A percentile compares a stretch with the other conserved stretches of the same genome.
These are phyloP conservation scores for Edolisoma coerulescens DNA, from an alignment of 2,113 vertebrate genomes.

Conservation along the genomic window DNA sequence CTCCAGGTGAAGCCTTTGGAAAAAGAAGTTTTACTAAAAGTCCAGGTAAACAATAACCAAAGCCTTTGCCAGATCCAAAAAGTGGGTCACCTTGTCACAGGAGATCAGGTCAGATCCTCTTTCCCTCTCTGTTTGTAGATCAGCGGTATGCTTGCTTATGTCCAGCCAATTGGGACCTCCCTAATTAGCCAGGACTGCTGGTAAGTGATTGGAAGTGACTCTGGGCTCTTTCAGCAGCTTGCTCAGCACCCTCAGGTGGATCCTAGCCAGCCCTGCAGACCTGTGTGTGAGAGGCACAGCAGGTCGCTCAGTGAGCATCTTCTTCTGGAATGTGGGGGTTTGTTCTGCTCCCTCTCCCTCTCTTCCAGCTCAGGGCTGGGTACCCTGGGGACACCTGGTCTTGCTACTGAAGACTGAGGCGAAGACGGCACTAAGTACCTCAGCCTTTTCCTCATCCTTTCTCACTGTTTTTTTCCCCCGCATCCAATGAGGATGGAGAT, in stretches of 20 bases:
- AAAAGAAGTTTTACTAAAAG: not conserved
- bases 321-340: not conserved
- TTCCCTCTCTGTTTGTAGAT: not conserved
- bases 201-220: not conserved
- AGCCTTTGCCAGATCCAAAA: not conserved
- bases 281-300: not conserved
- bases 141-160: not conserved
- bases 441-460: not conserved
- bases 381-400: not conserved
- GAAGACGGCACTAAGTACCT: not conserved
- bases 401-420: not conserved
- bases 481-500: not conserved
- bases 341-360: not conserved
- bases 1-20: not conserved
- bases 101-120: not conserved
- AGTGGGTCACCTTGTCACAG: fast-evolving
- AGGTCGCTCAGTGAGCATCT: not conserved
- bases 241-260: not conserved
- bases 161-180: not conserved
- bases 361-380: not conserved
- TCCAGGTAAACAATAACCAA: not conserved
- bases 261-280: not conserved
- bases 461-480: not conserved
- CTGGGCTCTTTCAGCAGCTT: not conserved
- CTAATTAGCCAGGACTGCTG: not conserved